Base-by-base conservation (phyloP, 2,888 invertebrate genomes). In the Cremastinae sp. region DNA sequence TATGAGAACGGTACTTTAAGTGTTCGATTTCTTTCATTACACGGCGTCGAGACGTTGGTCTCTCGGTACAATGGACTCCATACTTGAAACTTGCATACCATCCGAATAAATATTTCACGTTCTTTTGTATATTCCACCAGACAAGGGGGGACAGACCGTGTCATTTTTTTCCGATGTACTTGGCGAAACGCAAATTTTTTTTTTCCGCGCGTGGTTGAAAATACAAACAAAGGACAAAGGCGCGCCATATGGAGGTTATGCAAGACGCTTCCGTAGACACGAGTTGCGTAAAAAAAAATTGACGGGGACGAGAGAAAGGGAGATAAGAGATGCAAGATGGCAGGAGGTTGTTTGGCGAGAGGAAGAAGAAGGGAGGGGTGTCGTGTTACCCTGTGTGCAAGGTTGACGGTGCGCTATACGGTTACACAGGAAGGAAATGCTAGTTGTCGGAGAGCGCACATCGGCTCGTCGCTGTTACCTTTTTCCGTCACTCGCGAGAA, bases 391-490 rank as follows among this genome's bases (percentile, higher is more conserved):
- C 75, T 76, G 64, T 79, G 82, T 82, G 80, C 80, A 81, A 83
- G 84, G 83, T 81, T 80, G 82, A 79, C 82, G 78, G 59, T 79
- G 49, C 59, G 78, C 85, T 87, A 81, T 81, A 87, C 85, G 85
- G 87, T 88, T 88, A 88, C 88, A 89, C 89, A 89, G 89, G 89
- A 89, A 89, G 89, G 88, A 88, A 89, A 89, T 86, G 86, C 89
- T 88, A 88, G 87, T 81, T 84, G 80, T 82, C 77, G 75, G 68
- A 78, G 73, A 79, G 18, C 69, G 79, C 38, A 59, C 64, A 70
- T 56, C 51, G 58, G 41, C 54, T 70, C 75, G 74, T 74, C 61
- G 74, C 47, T 71, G 70, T 70, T 80, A 75, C 72, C 66, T 76
- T 71, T n/a, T n/a, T 65, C 65, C 54, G 28, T 28, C 28, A 28